Percentiles rank a stretch among this genome's conserved stretches.
Evolutionary conservation across 2,888 invertebrate genomes (phyloP).

Genomic region (Eupeodes latifasciatus): DNA sequence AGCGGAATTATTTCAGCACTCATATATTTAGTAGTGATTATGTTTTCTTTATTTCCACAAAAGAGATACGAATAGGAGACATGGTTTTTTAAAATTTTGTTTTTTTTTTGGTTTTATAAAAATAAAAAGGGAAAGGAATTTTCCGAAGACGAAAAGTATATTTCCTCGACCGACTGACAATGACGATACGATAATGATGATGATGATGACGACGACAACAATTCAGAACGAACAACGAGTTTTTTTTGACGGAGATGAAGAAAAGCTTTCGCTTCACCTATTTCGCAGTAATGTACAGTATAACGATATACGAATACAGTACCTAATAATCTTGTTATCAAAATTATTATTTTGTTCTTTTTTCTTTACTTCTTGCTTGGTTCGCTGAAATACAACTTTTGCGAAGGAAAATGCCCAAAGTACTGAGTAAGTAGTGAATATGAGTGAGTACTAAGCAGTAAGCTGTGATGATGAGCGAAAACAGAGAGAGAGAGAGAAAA

Average conservation of each 20-base stretch:
- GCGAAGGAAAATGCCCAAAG: conserved; percentile 53
- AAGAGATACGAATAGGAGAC: conserved; percentile 24
- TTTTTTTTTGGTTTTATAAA: neutral
- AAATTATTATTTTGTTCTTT: conserved; percentile 16
- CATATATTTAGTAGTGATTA: conserved; percentile 64
- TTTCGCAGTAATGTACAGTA: conserved; percentile 33
- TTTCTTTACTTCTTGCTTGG: neutral
- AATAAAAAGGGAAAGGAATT: conserved; percentile 43
- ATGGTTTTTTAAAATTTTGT: neutral
- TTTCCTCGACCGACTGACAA: conserved; percentile 29
- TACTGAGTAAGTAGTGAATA: conserved; percentile 54
- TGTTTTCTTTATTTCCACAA: conserved; percentile 2
- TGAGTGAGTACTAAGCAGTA: conserved; percentile 23
- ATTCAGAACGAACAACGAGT: neutral
- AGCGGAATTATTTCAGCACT: conserved; percentile 65
- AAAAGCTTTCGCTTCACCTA: conserved; percentile 38
- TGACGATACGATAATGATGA: neutral
- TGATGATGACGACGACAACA: neutral
- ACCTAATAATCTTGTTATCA: conserved; percentile 46
- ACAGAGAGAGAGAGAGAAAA: conserved; percentile 5
- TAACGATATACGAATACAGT: neutral
- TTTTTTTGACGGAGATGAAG: neutral
- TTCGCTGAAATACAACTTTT: conserved; percentile 45
- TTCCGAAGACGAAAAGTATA: neutral
- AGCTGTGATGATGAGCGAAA: conserved; percentile 17